Evolutionary conservation across 1,140 invertebrate species (phyloP).

Genomic region (Eriocheir sinensis): DNA sequence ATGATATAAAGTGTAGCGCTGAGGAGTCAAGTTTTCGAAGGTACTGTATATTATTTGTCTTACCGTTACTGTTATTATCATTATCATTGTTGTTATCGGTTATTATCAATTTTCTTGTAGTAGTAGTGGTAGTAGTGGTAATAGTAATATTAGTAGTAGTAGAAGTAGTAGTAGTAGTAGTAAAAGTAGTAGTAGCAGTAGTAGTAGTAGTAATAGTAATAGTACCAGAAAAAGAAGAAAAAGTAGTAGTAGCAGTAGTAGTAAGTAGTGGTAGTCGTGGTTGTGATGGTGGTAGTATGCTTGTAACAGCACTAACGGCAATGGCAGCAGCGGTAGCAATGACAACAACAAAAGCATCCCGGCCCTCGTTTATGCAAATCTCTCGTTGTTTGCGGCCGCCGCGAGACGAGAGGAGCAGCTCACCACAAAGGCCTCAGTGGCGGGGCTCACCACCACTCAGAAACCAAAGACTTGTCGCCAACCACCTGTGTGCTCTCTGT

Average conservation of each 20-base stretch:
- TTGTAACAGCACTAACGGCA: too few relatives aligned
- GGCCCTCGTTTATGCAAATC: not conserved
- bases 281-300: too few relatives aligned
- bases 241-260: too few relatives aligned
- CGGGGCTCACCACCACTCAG: not conserved
- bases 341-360: too few relatives aligned
- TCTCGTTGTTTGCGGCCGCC: not conserved
- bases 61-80: too few relatives aligned
- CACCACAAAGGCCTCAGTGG: not conserved
- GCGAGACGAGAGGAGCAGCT: not conserved
- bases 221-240: too few relatives aligned
- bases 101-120: not conserved
- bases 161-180: not conserved
- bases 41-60: too few relatives aligned
- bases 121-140: slow-evolving; percentile 25
- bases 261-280: too few relatives aligned
- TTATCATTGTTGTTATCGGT: not conserved
- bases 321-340: too few relatives aligned
- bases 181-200: not conserved
- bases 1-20: too few relatives aligned
- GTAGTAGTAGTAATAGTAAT: not conserved
- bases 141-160: not conserved
- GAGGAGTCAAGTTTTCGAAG: not conserved
- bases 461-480: not conserved
- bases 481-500: not conserved